These are phyloP conservation scores for Eristalis pertinax DNA, from an alignment of 2,888 invertebrate genomes.

Conservation along the genomic window DNA sequence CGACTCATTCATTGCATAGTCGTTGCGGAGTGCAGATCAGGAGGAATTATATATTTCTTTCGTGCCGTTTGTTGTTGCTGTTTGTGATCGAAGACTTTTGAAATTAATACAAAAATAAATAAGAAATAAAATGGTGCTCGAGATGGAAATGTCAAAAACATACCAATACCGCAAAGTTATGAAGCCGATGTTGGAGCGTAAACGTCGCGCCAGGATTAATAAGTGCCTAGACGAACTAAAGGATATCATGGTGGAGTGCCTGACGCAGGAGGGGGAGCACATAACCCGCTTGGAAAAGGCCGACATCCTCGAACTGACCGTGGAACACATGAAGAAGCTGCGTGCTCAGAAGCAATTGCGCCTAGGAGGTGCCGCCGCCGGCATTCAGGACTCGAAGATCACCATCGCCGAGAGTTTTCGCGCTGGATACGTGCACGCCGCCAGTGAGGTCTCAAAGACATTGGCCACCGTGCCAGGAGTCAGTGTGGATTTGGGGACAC, in stretches of 20 bases:
- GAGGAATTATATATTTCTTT: conserved; percentile 8
- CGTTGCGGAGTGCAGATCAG: conserved; percentile 74
- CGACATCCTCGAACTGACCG: conserved; percentile 93
- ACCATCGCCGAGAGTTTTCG: conserved; percentile 89
- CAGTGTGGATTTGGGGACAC: conserved; percentile 92
- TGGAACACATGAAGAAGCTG: conserved; percentile 91
- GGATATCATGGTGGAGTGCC: conserved; percentile 89
- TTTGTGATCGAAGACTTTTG: background rate
- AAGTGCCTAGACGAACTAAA: conserved; percentile 94
- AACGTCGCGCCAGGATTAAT: conserved; percentile 94
- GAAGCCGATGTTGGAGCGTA: conserved; percentile 96
- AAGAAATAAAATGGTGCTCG: conserved; percentile 78
- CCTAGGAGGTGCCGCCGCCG: conserved; percentile 71
- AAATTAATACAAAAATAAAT: background rate
- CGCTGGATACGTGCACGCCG: conserved; percentile 94
- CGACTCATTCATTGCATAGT: conserved; percentile 80
- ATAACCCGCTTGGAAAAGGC: conserved; percentile 95
- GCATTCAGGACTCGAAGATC: conserved; percentile 77
- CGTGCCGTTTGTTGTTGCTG: conserved; percentile 20
- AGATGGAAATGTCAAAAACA: conserved; percentile 88
- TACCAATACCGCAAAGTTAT: conserved; percentile 97
- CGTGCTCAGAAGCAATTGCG: conserved; percentile 88
- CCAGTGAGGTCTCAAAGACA: conserved; percentile 93
- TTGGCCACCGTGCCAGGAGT: conserved; percentile 93
- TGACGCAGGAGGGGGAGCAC: conserved; percentile 92